Evolutionary conservation across 2,113 vertebrate genomes (phyloP).

Genomic region (Ceyx cyanopectus): DNA sequence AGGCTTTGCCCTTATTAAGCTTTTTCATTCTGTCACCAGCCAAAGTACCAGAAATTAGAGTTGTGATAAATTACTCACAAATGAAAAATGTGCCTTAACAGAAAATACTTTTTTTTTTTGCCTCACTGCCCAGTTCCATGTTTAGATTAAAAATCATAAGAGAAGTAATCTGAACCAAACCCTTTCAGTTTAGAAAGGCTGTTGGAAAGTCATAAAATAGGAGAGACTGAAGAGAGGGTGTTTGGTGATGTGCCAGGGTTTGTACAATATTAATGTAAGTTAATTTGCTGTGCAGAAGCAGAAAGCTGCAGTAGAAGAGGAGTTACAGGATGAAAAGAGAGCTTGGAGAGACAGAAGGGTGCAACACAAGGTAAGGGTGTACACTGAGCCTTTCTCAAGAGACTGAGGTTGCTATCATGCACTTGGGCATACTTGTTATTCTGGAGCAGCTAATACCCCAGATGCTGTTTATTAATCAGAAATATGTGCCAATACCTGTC

Average conservation of each 20-base stretch:
- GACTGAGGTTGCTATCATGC: neutral
- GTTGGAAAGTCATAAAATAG: neutral
- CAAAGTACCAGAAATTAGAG: neutral
- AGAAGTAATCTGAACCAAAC: neutral
- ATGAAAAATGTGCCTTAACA: neutral
- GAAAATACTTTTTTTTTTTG: neutral
- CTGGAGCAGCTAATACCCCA: neutral
- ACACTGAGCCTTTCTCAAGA: neutral
- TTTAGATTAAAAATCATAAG: neutral
- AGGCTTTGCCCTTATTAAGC: neutral
- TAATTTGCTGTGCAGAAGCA: slow-evolving; percentile 72
- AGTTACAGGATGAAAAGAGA: slow-evolving; percentile 72
- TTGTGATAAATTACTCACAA: neutral
- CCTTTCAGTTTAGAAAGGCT: neutral
- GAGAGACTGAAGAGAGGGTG: neutral
- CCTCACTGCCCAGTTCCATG: neutral
- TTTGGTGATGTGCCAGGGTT: neutral
- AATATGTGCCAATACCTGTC: neutral
- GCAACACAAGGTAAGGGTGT: slow-evolving; percentile 80
- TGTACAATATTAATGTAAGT: neutral
- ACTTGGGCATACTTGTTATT: neutral
- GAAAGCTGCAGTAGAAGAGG: slow-evolving; percentile 71
- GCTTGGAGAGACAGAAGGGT: slow-evolving; percentile 77
- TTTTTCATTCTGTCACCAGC: neutral
- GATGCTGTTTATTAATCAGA: neutral